Percentiles rank a stretch among this genome's conserved stretches.
Evolutionary conservation across 2,888 invertebrate species (phyloP).

Genomic region (Seladonia tumulorum): DNA sequence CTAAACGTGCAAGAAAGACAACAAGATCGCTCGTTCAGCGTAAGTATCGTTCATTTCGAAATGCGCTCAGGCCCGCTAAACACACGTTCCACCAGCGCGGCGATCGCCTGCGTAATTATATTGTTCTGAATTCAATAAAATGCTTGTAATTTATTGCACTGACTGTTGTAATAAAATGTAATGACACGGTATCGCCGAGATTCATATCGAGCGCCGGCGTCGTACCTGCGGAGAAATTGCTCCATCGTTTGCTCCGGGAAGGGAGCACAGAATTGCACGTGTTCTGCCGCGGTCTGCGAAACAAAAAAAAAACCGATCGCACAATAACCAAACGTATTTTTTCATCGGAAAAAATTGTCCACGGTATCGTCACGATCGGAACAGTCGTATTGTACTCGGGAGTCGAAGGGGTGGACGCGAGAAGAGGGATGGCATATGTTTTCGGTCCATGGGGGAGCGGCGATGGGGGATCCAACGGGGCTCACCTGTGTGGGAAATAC

Average conservation of each 20-base stretch:
- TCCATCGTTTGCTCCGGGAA: constrained; percentile 17
- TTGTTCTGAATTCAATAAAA: constrained; percentile 66
- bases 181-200: constrained; percentile 59
- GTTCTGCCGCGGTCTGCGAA: not conserved
- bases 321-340: constrained; percentile 5
- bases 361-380: not conserved
- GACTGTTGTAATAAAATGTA: constrained; percentile 60
- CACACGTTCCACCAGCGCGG: constrained; percentile 29
- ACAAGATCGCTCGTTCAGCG: constrained; percentile 13
- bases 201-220: constrained; percentile 48
- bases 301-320: constrained; percentile 20
- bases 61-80: constrained; percentile 50
- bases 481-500: constrained; percentile 70
- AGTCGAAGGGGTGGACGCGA: constrained; percentile 14
- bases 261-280: constrained; percentile 46
- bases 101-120: constrained; percentile 54
- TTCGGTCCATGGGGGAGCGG: constrained; percentile 54
- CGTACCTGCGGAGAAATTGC: constrained; percentile 57
- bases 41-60: constrained; percentile 44
- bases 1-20: not conserved
- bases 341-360: not conserved
- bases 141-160: constrained; percentile 57
- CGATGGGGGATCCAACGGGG: constrained; percentile 38
- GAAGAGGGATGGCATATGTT: constrained; percentile 58
- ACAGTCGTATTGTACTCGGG: not conserved